These are phyloP conservation scores for Proteles cristata DNA, from an alignment of 2,113 vertebrate species.

Conservation along the genomic window DNA sequence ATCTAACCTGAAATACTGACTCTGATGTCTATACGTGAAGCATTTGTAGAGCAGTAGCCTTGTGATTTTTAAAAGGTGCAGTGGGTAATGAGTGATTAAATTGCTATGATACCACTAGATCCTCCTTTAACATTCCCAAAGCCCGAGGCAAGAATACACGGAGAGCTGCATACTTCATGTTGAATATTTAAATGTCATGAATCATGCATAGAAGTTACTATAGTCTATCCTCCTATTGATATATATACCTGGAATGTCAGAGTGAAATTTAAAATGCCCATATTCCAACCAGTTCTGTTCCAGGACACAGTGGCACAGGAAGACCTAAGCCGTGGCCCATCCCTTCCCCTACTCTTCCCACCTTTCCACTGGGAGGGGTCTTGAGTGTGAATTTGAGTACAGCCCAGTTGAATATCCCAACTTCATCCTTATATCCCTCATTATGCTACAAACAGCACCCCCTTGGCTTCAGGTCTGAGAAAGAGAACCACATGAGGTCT, in stretches of 20 bases:
- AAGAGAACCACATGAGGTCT: background rate
- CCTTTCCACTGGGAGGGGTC: background rate
- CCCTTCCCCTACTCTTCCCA: background rate
- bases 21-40: background rate
- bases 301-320: background rate
- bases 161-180: background rate
- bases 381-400: background rate
- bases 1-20: background rate
- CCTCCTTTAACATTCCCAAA: background rate
- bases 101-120: background rate
- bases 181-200: background rate
- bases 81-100: no score
- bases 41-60: background rate
- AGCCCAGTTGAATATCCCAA: background rate
- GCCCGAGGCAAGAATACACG: background rate
- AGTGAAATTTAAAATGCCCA: background rate
- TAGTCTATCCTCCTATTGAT: background rate
- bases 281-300: background rate
- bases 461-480: background rate
- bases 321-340: accelerated
- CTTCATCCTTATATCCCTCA: background rate
- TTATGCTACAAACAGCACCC: background rate
- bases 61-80: background rate
- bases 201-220: background rate
- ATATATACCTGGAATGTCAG: background rate